Base-by-base conservation (phyloP, 2,797 vertebrate species). In the Bryconaethiops microstoma region DNA sequence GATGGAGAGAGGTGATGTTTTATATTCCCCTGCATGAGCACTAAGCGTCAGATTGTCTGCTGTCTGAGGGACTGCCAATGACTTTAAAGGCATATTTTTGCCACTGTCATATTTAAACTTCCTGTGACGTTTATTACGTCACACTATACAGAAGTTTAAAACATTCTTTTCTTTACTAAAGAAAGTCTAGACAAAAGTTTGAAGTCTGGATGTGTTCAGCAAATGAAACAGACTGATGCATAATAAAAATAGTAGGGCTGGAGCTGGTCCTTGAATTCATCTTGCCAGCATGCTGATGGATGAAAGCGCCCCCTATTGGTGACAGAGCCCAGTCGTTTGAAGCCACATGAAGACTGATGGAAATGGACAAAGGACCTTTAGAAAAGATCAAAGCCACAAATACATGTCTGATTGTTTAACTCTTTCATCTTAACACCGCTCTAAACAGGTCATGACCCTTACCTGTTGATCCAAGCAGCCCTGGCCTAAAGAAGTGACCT, bases 331-430 rank as follows among this genome's bases (percentile, higher is more conserved):
- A 67, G 81, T 72, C 67, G 25, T 77, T 82, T 50, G 7, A 45
- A 81, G 65, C 59, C 62, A 29, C 68, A n/a, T 70, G 80, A 81
- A 91, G 91, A 93, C 84, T 91, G 92, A 92, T 90, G 88, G 88
- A 87, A 87, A 84, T 85, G 85, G 86, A 89, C 88, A 89, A 91
- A 87, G 76, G 89, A 93, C 92, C 92, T 92, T 89, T 91, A 89
- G 89, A 89, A 50, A 84, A 93, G 91, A 94, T 95, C 93, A 95
- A 95, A 95, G 93, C 87, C 82, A 83, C 85, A 88, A 86, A 86
- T 85, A 86, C 86, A 89, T 25, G 85, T 91, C 86, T 91, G 87
- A 42, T 72, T 45, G 14, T 92, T 93, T 91, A 91, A 93, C 89
- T 88, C 92, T 93, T 94, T 93, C 89, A 93, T 94, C 91, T 91